phyloP scores from a whole-genome alignment of 2,888 invertebrate species.

The Enchytraeus crypticus region DNA sequence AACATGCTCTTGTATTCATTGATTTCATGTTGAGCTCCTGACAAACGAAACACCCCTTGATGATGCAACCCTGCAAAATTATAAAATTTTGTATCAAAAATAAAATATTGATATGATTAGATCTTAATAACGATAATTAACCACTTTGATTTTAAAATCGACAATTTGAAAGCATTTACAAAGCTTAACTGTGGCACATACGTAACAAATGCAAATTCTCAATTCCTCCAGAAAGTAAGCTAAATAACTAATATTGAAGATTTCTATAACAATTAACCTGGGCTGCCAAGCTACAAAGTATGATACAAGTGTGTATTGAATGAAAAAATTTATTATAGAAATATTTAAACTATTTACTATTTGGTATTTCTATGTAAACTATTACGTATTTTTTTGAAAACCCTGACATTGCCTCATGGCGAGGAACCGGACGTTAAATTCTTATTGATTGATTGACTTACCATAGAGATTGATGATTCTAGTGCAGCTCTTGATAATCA shows the following conservation, averaged over 20 bases:
- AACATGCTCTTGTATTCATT: conserved; percentile 84
- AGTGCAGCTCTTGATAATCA: conserved; percentile 81
- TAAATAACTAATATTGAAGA: no score
- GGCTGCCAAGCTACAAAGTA: no score
- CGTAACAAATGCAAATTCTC: no score
- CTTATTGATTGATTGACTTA: no score
- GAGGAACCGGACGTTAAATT: no score
- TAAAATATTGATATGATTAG: background rate
- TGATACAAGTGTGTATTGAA: background rate
- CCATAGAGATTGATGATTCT: conserved; percentile 79
- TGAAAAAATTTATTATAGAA: background rate
- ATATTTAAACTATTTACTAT: background rate
- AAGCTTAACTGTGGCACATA: no score
- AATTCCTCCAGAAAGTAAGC: no score
- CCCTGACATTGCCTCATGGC: no score
- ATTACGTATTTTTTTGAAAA: background rate
- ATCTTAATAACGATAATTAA: no score
- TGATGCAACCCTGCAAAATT: conserved; percentile 65
- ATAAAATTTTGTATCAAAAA: background rate
- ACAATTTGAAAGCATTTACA: no score
- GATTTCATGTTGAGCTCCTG: conserved; percentile 81
- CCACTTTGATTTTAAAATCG: no score
- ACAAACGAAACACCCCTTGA: conserved; percentile 92
- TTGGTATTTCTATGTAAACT: background rate
- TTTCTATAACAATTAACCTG: no score